Conservation (phyloP, 2,113 vertebrate genomes). For the Sterna hirundo region DNA sequence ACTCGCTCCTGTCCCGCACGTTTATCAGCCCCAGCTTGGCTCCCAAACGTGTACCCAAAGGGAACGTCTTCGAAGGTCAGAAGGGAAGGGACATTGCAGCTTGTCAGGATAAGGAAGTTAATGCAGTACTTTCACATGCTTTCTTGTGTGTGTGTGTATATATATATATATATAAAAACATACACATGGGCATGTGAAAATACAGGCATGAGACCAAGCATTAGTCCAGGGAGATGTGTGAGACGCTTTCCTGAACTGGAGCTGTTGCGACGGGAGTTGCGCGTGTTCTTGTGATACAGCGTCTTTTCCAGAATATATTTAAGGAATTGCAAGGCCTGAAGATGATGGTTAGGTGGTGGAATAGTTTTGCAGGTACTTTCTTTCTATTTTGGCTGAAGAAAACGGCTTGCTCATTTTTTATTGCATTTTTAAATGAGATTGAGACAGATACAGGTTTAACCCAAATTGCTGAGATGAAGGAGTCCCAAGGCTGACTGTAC, state of each 20-base stretch:
- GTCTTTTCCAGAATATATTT: neutral
- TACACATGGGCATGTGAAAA: no score
- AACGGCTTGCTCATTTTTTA: neutral
- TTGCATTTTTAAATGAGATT: neutral
- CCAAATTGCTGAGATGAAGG: neutral
- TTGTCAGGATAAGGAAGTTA: neutral
- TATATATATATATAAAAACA: neutral
- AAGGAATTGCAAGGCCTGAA: neutral
- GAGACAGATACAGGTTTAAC: neutral
- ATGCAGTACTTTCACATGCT: neutral
- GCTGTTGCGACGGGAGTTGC: neutral
- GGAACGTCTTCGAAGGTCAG: neutral
- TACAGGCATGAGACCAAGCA: neutral
- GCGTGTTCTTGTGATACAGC: neutral
- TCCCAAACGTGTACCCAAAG: neutral
- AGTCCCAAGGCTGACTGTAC: neutral
- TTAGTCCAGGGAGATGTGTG: neutral
- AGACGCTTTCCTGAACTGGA: neutral
- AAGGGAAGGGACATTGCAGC: neutral
- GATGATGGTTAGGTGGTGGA: neutral
- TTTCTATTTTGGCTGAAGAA: neutral
- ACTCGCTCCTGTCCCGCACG: neutral
- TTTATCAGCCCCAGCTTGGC: neutral
- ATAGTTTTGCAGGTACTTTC: neutral
- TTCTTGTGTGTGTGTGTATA: rapidly evolving